These are phyloP conservation scores for Glaucomys volans DNA, from an alignment of 2,113 vertebrate species.

Conservation along the genomic window DNA sequence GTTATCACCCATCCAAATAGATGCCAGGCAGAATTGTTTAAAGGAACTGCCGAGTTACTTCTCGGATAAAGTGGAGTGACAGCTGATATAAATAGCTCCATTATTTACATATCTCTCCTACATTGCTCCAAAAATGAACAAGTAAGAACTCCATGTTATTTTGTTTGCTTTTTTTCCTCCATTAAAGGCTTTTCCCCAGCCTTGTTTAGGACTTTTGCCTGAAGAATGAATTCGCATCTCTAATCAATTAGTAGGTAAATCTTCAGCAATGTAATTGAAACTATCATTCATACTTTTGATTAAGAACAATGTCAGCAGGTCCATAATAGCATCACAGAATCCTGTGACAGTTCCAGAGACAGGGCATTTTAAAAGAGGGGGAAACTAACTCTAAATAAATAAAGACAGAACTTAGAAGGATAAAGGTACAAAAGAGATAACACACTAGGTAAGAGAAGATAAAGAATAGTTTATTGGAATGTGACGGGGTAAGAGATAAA, in stretches of 20 bases:
- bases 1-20: slow-evolving; percentile 65
- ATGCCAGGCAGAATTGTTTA: slow-evolving; percentile 56
- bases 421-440: slow-evolving; percentile 47
- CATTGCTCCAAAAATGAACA: slow-evolving; percentile 40
- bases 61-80: slow-evolving; percentile 12
- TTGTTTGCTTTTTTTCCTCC: neutral
- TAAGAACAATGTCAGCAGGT: neutral
- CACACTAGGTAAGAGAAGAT: neutral
- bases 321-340: neutral
- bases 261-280: slow-evolving; percentile 42
- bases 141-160: neutral
- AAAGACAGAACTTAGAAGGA: neutral
- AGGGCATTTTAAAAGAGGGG: neutral
- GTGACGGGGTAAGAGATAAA: slow-evolving; percentile 61
- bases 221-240: slow-evolving; percentile 34
- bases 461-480: slow-evolving; percentile 48
- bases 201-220: neutral
- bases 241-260: slow-evolving; percentile 64
- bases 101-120: slow-evolving; percentile 68
- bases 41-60: slow-evolving; percentile 45
- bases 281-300: slow-evolving; percentile 56
- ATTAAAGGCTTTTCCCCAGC: slow-evolving; percentile 15
- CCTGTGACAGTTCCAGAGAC: neutral
- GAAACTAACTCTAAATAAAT: slow-evolving; percentile 13
- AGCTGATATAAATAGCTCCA: slow-evolving; percentile 60